These are phyloP conservation scores for Willowsia nigromaculata DNA, from an alignment of 2,888 invertebrate species.

Conservation along the genomic window DNA sequence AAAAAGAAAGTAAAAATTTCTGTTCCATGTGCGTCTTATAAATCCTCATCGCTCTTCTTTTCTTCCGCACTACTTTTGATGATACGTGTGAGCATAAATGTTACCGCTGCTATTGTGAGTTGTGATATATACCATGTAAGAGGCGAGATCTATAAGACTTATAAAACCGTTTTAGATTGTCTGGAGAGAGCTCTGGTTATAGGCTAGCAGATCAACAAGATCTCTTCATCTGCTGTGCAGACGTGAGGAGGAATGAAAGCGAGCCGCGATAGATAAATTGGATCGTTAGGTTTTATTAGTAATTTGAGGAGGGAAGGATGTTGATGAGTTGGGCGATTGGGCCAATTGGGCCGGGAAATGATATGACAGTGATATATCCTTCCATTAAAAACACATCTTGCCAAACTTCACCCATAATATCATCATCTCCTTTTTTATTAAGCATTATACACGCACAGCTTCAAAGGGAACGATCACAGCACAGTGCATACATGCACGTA, in stretches of 20 bases:
- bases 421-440: background rate
- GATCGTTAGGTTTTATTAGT: conserved; percentile 72
- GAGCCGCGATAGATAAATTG: conserved; percentile 71
- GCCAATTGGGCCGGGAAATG: conserved; percentile 74
- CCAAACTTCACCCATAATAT: conserved; percentile 50
- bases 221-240: conserved; percentile 69
- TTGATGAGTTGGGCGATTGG: conserved; percentile 70
- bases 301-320: conserved; percentile 73
- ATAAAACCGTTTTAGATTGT: conserved; percentile 13
- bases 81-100: background rate
- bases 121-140: background rate
- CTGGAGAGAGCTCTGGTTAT: conserved; percentile 19
- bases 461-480: background rate
- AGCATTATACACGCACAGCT: background rate
- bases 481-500: background rate
- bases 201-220: conserved; percentile 50
- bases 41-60: conserved; percentile 14
- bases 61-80: background rate
- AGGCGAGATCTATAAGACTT: conserved; percentile 3
- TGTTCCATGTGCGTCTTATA: conserved; percentile 11
- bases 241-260: conserved; percentile 65
- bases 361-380: conserved; percentile 79
- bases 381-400: conserved; percentile 77
- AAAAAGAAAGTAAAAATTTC: conserved; percentile 42
- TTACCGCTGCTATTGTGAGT: background rate